These are phyloP conservation scores for Nibea coibor DNA, from an alignment of 2,113 vertebrate genomes.

Conservation along the genomic window DNA sequence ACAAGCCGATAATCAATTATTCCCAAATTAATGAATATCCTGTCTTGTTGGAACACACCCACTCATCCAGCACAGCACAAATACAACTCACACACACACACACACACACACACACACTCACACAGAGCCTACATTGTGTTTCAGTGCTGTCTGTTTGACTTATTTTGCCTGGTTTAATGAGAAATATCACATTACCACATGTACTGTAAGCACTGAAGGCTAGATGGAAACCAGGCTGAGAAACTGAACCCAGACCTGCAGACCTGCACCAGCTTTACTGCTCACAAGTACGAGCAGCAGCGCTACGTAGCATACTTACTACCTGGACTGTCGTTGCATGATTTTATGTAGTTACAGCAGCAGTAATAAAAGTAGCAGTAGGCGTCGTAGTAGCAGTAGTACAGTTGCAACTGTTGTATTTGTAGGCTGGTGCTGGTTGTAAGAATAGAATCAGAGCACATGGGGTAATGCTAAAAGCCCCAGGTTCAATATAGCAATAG, in stretches of 20 bases:
- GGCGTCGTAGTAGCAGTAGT: background rate
- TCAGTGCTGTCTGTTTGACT: constrained; percentile 59
- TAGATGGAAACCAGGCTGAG: constrained; percentile 34
- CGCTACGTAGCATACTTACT: background rate
- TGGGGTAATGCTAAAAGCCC: too few relatives aligned
- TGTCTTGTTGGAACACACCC: constrained; percentile 64
- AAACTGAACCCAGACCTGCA: constrained; percentile 31
- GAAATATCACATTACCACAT: constrained; percentile 54
- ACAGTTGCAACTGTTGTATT: background rate
- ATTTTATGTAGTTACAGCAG: background rate
- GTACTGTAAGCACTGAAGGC: constrained; percentile 7
- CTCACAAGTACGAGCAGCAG: background rate
- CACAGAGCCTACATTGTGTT: constrained; percentile 31
- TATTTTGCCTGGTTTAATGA: constrained; percentile 55
- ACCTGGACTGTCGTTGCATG: background rate
- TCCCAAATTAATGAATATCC: constrained; percentile 67
- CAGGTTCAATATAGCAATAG: too few relatives aligned
- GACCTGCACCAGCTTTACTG: background rate
- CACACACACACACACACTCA: constrained; percentile 26
- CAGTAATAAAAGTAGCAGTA: background rate
- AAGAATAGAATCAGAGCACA: background rate
- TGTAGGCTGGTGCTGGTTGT: background rate
- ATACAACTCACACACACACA: constrained; percentile 26
- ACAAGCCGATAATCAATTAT: constrained; percentile 59
- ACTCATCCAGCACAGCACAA: constrained; percentile 40